Evolutionary conservation across 2,113 vertebrate genomes (phyloP).

Genomic region (Anolis sagrei): DNA sequence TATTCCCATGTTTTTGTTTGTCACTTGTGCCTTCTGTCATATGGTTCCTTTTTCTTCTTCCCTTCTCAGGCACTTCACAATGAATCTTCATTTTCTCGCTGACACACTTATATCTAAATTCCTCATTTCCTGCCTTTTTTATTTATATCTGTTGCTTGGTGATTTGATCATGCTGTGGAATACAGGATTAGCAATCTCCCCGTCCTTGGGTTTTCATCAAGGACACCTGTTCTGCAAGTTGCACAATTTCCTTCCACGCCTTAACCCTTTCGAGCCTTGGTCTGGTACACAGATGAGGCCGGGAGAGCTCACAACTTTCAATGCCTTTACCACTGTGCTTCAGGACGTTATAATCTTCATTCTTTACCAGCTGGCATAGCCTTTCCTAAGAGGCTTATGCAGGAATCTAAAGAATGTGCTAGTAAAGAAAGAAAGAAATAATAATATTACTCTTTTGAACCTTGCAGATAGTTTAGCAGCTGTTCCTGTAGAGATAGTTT

Average conservation of each 20-base stretch:
- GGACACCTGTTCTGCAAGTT: constrained; percentile 90
- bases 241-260: constrained; percentile 73
- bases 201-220: constrained; percentile 91
- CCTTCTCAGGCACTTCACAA: constrained; percentile 84
- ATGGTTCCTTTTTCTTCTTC: constrained; percentile 68
- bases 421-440: not conserved
- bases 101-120: constrained; percentile 96
- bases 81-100: constrained; percentile 94
- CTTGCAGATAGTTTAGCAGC: constrained; percentile 71
- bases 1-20: constrained; percentile 63
- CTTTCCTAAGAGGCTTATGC: constrained; percentile 65
- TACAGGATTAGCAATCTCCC: constrained; percentile 93
- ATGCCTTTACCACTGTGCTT: not conserved
- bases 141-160: constrained; percentile 96
- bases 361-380: constrained; percentile 65
- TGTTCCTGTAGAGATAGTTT: constrained; percentile 67
- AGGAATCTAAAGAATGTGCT: constrained; percentile 67
- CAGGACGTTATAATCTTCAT: constrained; percentile 61
- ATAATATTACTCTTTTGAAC: constrained; percentile 67
- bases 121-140: constrained; percentile 95
- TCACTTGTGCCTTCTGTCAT: constrained; percentile 71
- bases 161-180: constrained; percentile 94
- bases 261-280: constrained; percentile 73
- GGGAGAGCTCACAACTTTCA: constrained; percentile 23
- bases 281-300: fast-evolving